A percentile compares a stretch with the other conserved stretches of the same genome.
Conservation (phyloP, 2,888 invertebrate genomes). For the Scotopteryx bipunctaria region DNA sequence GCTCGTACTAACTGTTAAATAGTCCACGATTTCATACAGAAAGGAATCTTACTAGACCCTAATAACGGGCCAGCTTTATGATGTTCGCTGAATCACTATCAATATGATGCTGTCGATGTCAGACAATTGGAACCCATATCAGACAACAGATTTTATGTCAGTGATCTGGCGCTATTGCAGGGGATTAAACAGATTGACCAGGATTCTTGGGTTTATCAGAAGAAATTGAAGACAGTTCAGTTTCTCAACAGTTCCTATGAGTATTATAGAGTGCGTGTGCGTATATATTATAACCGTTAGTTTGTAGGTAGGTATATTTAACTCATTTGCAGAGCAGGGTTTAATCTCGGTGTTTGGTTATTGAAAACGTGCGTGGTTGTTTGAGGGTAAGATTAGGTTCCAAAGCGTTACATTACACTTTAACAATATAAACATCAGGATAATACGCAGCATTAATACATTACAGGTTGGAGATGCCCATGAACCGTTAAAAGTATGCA, state of each 20-base stretch:
- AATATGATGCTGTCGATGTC: conserved; percentile 33
- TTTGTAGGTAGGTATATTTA: conserved; percentile 6
- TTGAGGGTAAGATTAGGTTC: not conserved
- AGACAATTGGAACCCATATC: conserved; percentile 28
- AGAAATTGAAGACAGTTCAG: not conserved
- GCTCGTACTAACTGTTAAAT: conserved; percentile 23
- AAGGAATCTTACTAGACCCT: conserved; percentile 51
- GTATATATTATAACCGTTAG: conserved; percentile 7
- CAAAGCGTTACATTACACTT: not conserved
- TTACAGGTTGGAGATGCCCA: not conserved
- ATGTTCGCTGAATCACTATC: conserved; percentile 43
- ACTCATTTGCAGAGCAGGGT: not conserved
- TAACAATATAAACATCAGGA: not conserved
- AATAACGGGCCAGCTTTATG: conserved; percentile 46
- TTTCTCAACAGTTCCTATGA: conserved; percentile 1
- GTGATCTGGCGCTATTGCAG: conserved; percentile 18
- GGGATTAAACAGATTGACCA: conserved; percentile 24
- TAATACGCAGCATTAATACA: not conserved
- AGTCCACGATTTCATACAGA: conserved; percentile 32
- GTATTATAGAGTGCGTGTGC: not conserved
- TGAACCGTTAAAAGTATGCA: not conserved
- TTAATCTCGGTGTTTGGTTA: conserved; percentile 7
- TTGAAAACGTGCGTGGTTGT: conserved; percentile 1
- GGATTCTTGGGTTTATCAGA: conserved; percentile 12
- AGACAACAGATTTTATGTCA: conserved; percentile 30